phyloP scores from a whole-genome alignment of 2,888 invertebrate genomes.

The Stenotaenia linearis region DNA sequence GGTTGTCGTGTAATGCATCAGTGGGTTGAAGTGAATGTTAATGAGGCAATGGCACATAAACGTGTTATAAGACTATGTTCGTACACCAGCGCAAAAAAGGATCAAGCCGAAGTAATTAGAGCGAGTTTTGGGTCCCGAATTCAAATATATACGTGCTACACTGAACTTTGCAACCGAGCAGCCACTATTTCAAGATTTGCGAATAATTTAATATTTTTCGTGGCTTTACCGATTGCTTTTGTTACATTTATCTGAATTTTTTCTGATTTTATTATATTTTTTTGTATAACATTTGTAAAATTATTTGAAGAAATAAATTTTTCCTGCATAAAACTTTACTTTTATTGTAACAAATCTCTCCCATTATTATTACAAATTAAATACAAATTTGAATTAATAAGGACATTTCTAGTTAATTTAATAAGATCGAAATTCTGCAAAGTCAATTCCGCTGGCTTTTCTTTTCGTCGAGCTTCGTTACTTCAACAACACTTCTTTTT shows the following conservation, averaged over 20 bases:
- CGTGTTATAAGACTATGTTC: not conserved
- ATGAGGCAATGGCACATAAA: not conserved
- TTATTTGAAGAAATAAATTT: not conserved
- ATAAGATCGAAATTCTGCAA: not conserved
- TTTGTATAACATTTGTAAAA: too few species aligned
- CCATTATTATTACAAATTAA: not conserved
- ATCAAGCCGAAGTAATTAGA: not conserved
- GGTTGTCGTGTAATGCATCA: not conserved
- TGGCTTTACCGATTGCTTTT: not conserved
- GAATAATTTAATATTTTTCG: not conserved
- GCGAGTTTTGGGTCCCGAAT: not conserved
- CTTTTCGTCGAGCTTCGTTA: not conserved
- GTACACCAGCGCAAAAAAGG: not conserved
- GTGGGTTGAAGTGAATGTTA: not conserved
- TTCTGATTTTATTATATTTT: not conserved
- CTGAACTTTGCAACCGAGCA: not conserved
- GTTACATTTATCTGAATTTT: too few species aligned
- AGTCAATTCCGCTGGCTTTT: not conserved
- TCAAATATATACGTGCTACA: not conserved
- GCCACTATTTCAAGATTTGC: not conserved
- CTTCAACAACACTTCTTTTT: constrained; percentile 4
- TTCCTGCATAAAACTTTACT: too few species aligned
- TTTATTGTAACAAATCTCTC: not conserved
- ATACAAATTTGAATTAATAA: not conserved
- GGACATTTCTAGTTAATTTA: not conserved